Evolutionary conservation across 2,797 vertebrate species (phyloP).

Genomic region (Anabas testudineus): DNA sequence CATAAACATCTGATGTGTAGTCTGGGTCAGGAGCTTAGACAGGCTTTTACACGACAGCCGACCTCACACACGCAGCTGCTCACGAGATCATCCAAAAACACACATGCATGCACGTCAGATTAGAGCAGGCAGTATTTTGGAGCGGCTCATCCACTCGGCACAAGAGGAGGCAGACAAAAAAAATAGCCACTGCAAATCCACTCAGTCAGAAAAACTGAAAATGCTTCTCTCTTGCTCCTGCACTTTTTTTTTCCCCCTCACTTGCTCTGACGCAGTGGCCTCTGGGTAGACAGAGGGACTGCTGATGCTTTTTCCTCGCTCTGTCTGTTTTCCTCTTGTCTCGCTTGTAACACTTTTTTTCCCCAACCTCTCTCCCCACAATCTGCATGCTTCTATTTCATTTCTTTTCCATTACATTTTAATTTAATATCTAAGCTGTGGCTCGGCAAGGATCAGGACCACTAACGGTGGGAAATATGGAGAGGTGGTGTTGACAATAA

Average conservation of each 20-base stretch:
- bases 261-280: constrained; percentile 57
- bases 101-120: constrained; percentile 14
- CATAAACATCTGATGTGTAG: constrained; percentile 40
- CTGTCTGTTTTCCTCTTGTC: constrained; percentile 20
- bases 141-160: constrained; percentile 40
- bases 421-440: constrained; percentile 51
- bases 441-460: constrained; percentile 31
- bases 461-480: constrained; percentile 15
- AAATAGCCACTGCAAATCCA: constrained; percentile 60
- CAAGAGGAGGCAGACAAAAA: constrained; percentile 53
- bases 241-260: not conserved
- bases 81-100: constrained; percentile 12
- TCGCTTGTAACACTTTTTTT: not conserved
- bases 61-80: constrained; percentile 42
- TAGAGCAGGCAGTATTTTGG: constrained; percentile 15
- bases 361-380: not conserved
- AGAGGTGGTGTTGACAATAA: not conserved
- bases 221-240: constrained; percentile 27
- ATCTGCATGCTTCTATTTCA: constrained; percentile 48
- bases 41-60: constrained; percentile 42
- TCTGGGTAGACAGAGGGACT: constrained; percentile 53
- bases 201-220: constrained; percentile 66
- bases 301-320: constrained; percentile 38
- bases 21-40: constrained; percentile 56
- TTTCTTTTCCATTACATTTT: constrained; percentile 51